Conservation (phyloP, 2,113 vertebrate species). For the Indicator indicator region DNA sequence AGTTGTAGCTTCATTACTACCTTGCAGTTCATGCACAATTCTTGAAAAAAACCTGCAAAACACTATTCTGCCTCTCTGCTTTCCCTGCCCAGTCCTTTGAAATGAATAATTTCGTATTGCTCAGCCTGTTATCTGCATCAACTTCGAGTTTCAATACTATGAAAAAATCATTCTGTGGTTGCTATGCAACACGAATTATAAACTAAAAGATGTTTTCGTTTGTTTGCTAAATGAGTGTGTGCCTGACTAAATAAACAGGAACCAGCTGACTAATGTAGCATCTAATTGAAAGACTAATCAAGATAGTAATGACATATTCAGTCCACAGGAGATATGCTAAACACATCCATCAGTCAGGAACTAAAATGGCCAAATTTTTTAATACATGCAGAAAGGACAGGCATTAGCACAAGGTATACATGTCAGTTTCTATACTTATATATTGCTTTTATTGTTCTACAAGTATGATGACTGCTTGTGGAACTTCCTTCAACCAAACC, state of each 20-base stretch:
- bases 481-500: neutral
- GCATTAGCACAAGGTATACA: neutral
- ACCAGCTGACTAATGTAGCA: conserved; percentile 45
- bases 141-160: conserved; percentile 1
- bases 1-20: conserved; percentile 31
- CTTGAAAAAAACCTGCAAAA: neutral
- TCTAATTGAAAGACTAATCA: conserved; percentile 42
- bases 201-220: conserved; percentile 38
- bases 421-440: neutral
- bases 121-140: conserved; percentile 33
- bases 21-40: neutral
- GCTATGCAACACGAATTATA: conserved; percentile 35
- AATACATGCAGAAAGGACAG: neutral
- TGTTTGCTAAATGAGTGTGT: neutral
- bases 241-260: conserved; percentile 42
- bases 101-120: conserved; percentile 2
- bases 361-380: neutral
- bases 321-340: neutral
- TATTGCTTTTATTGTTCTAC: neutral
- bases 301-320: conserved; percentile 29
- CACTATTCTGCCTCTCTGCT: neutral
- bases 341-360: neutral
- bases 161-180: conserved; percentile 19
- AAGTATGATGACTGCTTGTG: neutral
- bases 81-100: neutral